Percentiles rank a stretch among this genome's conserved stretches.
These are phyloP conservation scores for Drosophila repletoides DNA, from an alignment of 1,140 invertebrate species.

Conservation along the genomic window DNA sequence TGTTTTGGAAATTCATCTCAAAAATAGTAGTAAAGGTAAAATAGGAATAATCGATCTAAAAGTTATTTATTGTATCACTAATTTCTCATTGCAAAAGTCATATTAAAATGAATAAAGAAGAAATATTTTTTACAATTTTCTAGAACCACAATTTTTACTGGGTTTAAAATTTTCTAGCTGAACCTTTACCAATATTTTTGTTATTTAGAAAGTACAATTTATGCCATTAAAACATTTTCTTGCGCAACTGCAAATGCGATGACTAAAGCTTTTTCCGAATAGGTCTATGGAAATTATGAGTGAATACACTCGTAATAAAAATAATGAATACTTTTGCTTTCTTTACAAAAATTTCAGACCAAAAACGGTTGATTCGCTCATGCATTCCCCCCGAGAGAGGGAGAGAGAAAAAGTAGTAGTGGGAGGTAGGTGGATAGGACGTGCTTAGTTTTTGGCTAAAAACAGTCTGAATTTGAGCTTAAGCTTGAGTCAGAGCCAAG, in stretches of 20 bases:
- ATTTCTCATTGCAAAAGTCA: no score
- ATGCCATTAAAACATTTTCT: slow-evolving; percentile 18
- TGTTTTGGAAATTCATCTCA: no score
- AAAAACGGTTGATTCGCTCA: slow-evolving; percentile 31
- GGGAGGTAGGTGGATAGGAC: no score
- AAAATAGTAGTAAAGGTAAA: no score
- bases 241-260: no score
- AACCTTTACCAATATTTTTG: neutral
- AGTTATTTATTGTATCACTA: no score
- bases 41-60: no score
- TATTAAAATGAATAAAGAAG: no score
- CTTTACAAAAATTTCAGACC: slow-evolving; percentile 35
- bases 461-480: slow-evolving; percentile 22
- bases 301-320: neutral
- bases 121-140: no score
- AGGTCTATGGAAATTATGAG: neutral
- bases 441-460: slow-evolving; percentile 35
- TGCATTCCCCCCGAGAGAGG: neutral
- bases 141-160: no score
- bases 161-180: neutral
- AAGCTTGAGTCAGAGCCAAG: slow-evolving; percentile 29
- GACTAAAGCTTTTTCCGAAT: slow-evolving; percentile 16
- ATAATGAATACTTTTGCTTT: slow-evolving; percentile 60
- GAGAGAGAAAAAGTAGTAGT: no score
- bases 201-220: slow-evolving; percentile 27